Base-by-base conservation (phyloP, 2,888 invertebrate genomes). In the Chironomus riparius region DNA sequence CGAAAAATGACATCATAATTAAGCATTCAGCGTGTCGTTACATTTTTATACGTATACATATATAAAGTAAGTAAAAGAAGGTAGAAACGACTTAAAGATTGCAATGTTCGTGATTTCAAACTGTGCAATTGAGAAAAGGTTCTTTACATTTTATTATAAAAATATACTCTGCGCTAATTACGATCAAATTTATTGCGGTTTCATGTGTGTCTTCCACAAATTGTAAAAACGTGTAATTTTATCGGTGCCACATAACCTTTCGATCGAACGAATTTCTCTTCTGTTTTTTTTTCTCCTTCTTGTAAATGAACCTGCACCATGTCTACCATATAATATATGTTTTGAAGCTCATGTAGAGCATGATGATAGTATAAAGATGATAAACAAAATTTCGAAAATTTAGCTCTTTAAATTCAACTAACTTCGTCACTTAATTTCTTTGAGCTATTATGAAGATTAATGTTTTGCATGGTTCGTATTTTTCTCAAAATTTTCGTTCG, bases 1-100 rank as follows among this genome's bases (percentile, higher is more conserved):
- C 38, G 61, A 28, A 28, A 72, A 72, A 22, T 72, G 72, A 72
- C 72, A 72, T 72, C 72, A 72, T 72, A 72, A 72, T 72, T 72
- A 72, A 72, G 18, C 61, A 72, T 72, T 72, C 62, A 62, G 18
- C 72, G 47, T 72, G 72, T 71, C 71, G 71, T 62, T 72, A 71
- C 56, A 71, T n/a, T 50, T 71, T 47, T 50, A 15, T 21, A 62
- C 21, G 13, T 65, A 65, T 22, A 21, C 65, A 56, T 15, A n/a
- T n/a, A 56, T 18, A 56, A 15, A 15, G 38, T 38, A 38, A 38
- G 38, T 38, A 38, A 38, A 38, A 56, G 56, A 56, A 18, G 18
- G 56, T 56, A 18, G 18, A 18, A 56, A 18, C n/a, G n/a, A 56
- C 15, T 15, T n/a, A 56, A 18, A 56, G 56, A 56, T 56, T 56